A percentile compares a stretch with the other conserved stretches of the same genome.
Conservation (phyloP, 2,888 invertebrate genomes). For the Anticlea derivata region DNA sequence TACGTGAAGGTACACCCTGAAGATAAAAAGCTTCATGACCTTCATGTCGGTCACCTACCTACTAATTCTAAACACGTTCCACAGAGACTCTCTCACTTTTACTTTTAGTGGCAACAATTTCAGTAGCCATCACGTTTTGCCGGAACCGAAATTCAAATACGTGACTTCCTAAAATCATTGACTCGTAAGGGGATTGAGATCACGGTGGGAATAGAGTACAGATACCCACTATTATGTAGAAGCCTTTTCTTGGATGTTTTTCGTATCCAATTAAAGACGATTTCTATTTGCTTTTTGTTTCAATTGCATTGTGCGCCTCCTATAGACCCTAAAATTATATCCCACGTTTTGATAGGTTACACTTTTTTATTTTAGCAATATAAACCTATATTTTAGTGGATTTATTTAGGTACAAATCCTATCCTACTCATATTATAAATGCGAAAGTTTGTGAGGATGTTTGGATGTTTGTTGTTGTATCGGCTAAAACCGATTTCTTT, state of each 20-base stretch:
- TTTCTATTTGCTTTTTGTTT: not conserved
- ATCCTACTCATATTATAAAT: too few relatives aligned
- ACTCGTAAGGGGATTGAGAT: constrained; percentile 9
- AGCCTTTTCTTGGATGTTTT: not conserved
- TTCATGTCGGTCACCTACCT: not conserved
- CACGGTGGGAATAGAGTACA: not conserved
- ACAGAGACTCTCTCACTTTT: constrained; percentile 19
- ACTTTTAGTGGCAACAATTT: constrained; percentile 24
- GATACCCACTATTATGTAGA: not conserved
- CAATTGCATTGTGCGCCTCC: not conserved
- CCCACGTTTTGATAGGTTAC: too few relatives aligned
- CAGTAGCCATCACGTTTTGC: constrained; percentile 18
- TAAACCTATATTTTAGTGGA: too few relatives aligned
- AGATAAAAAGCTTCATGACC: constrained; percentile 4
- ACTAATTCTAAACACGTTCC: constrained; percentile 24
- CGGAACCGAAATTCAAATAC: constrained; percentile 26
- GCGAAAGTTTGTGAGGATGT: too few relatives aligned
- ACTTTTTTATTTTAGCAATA: too few relatives aligned
- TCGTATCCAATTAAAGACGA: not conserved
- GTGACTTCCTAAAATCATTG: constrained; percentile 19
- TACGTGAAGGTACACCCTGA: not conserved
- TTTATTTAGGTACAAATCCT: too few relatives aligned
- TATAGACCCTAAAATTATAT: too few relatives aligned
- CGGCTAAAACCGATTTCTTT: too few relatives aligned
- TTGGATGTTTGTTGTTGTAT: too few relatives aligned